Base-by-base conservation (phyloP, 2,797 vertebrate genomes). In the Cynodonichthys magdalenae region DNA sequence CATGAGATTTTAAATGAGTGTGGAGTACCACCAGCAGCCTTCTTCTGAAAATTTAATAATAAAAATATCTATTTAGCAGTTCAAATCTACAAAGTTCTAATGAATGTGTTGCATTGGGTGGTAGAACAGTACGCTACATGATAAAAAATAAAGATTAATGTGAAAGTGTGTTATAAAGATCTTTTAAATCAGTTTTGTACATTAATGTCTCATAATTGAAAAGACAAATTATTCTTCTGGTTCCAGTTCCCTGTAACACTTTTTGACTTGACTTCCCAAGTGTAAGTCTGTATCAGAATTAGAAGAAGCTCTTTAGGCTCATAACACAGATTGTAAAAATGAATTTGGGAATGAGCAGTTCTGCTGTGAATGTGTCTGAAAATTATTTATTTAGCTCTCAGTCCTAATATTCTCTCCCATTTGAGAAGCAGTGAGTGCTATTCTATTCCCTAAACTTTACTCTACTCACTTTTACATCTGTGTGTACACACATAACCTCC, bases 371-470 rank as follows among this genome's bases (percentile, higher is more conserved):
- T n/a, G n/a, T n/a, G 71, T 20, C 75, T 75, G 46, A 92, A 86
- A 87, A n/a, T n/a, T n/a, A 90, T 92, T 92, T 92, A 90, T 91
- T 90, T 89, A 87, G 74, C 88, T 84, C 74, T 83, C 81, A 80
- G 83, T 89, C 88, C 85, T 89, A 85, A 88, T 86, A 82, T 82
- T 91, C 88, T 71, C 81, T 88, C 90, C 85, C 87, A 77, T 89
- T 83, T 78, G 60, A 77, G 75, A 87, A 82, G 80, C 87, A 80
- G 74, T 87, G 88, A 93, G 82, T 77, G 71, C 83, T 91, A 90
- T 92, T 93, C 91, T 91, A 91, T 92, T 86, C 87, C 83, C 83
- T 58, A 75, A 87, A 77, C 67, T 28, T 69, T 50, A 54, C 53
- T 66, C 70, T 73, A 62, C 59, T 53, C 73, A 49, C 65, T n/a